Evolutionary conservation across 2,888 invertebrate species (phyloP).

Genomic region (Drosophila pegasa): DNA sequence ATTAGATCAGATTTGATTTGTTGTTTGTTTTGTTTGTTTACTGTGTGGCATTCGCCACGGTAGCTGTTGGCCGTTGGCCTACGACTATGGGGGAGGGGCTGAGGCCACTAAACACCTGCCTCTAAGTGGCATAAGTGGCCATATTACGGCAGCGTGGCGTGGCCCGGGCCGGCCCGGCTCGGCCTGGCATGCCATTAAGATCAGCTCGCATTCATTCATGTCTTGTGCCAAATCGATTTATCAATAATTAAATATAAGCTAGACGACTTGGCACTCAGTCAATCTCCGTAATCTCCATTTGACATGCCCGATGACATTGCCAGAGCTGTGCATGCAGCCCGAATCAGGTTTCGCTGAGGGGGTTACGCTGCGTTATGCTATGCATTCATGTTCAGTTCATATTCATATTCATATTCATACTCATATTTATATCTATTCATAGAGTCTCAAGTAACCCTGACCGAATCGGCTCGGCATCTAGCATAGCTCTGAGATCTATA

Average conservation of each 20-base stretch:
- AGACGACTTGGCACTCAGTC: constrained; percentile 10
- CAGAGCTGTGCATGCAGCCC: neutral
- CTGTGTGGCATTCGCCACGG: constrained; percentile 45
- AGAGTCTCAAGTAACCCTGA: constrained; percentile 1
- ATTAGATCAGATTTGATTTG: constrained; percentile 3
- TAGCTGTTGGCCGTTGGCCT: constrained; percentile 45
- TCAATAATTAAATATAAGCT: constrained; percentile 50
- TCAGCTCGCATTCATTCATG: constrained; percentile 27
- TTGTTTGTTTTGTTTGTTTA: neutral
- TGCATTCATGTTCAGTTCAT: too few species aligned
- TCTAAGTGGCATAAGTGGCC: constrained; percentile 36
- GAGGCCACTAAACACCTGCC: constrained; percentile 20
- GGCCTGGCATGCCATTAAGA: constrained; percentile 24
- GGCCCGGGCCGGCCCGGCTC: constrained; percentile 28
- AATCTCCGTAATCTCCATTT: constrained; percentile 5
- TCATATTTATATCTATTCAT: neutral
- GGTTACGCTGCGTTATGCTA: too few species aligned
- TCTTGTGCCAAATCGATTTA: constrained; percentile 51
- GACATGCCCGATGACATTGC: constrained; percentile 40
- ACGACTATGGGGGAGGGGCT: constrained; percentile 51
- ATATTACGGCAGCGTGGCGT: constrained; percentile 40
- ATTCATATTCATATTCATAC: neutral
- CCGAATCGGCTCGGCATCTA: neutral
- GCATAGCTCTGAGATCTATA: neutral
- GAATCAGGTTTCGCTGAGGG: constrained; percentile 3